phyloP scores from a whole-genome alignment of 2,113 vertebrate species.

The Gymnarchus niloticus region DNA sequence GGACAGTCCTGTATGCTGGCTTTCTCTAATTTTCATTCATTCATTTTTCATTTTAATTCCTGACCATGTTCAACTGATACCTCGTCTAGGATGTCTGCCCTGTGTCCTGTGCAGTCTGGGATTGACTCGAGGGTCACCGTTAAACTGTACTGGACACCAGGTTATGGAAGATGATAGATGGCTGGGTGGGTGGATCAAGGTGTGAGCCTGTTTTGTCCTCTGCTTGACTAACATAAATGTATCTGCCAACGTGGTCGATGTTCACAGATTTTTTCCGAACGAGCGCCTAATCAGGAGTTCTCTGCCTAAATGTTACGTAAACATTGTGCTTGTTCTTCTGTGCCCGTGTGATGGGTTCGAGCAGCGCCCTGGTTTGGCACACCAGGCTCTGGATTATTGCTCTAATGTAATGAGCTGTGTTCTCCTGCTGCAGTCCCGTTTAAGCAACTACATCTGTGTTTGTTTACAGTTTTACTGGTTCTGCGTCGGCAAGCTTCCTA shows the following conservation, averaged over 20 bases:
- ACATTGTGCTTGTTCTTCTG: neutral
- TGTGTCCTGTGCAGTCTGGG: no score
- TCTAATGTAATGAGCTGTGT: constrained; percentile 1
- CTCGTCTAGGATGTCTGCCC: neutral
- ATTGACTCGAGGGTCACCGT: neutral
- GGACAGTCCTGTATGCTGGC: neutral
- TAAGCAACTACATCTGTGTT: neutral
- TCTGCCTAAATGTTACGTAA: constrained; percentile 13
- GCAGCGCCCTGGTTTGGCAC: neutral
- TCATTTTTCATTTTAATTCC: neutral
- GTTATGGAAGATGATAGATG: no score
- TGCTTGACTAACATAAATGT: neutral
- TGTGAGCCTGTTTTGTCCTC: neutral
- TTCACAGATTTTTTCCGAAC: neutral
- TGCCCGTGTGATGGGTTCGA: neutral
- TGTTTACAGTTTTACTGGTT: neutral
- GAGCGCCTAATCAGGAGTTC: neutral
- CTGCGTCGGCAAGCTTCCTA: neutral
- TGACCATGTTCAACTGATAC: neutral
- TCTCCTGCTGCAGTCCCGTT: neutral
- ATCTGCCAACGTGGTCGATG: neutral
- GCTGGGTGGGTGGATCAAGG: neutral
- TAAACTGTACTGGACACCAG: neutral
- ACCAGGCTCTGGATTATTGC: neutral
- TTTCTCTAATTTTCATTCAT: neutral